Conservation (phyloP, 2,797 vertebrate genomes). For the Urophycis tenuis region DNA sequence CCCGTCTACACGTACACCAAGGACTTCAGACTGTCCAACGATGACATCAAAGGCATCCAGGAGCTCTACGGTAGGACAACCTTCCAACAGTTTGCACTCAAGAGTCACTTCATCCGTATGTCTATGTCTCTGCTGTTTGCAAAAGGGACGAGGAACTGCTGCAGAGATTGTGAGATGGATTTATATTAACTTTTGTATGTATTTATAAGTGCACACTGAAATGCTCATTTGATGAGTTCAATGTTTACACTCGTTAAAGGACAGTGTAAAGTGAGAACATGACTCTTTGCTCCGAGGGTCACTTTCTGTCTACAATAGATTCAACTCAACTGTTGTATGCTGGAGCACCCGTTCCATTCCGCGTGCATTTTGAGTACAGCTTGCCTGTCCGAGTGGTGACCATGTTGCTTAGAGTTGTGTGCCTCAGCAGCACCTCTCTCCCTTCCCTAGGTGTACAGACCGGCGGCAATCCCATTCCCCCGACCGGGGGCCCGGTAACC, state of each 20-base stretch:
- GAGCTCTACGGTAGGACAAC: constrained; percentile 85
- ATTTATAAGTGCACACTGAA: neutral
- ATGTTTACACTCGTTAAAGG: neutral
- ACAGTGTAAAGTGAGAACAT: neutral
- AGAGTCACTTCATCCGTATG: neutral
- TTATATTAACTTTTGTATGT: neutral
- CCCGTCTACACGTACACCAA: constrained; percentile 94
- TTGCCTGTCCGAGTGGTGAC: neutral
- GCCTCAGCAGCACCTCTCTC: constrained; percentile 6
- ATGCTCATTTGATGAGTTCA: neutral
- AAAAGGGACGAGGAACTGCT: neutral
- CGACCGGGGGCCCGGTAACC: constrained; percentile 87
- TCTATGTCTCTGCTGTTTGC: neutral
- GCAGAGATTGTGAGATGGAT: neutral
- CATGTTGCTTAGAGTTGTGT: neutral
- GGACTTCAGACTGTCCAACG: constrained; percentile 87
- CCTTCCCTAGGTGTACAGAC: constrained; percentile 66
- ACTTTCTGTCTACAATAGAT: neutral
- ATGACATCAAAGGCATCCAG: constrained; percentile 91
- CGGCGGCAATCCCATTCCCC: constrained; percentile 70
- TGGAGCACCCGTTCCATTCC: neutral
- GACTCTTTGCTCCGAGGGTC: neutral
- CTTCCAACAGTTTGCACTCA: neutral
- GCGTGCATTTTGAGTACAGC: neutral
- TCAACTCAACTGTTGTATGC: neutral